Conservation (phyloP, 2,113 vertebrate species). For the Hydrolagus affinis region DNA sequence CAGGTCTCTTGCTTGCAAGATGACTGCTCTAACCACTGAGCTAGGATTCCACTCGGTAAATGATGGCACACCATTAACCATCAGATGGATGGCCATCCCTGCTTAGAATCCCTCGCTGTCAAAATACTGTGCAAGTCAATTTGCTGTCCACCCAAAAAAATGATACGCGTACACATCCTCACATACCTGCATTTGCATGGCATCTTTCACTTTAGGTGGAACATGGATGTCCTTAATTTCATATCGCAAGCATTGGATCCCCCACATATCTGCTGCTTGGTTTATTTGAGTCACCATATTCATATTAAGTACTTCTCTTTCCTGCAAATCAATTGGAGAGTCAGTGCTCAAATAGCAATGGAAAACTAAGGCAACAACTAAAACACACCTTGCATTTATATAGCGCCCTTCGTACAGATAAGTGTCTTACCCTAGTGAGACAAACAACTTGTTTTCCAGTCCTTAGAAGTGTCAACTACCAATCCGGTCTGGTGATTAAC, state of each 20-base stretch:
- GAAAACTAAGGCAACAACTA: background rate
- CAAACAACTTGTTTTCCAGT: too few species aligned
- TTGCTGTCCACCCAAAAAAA: background rate
- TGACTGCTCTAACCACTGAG: too few species aligned
- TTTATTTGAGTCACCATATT: conserved; percentile 91
- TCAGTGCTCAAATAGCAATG: background rate
- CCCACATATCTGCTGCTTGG: conserved; percentile 88
- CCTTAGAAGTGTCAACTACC: too few species aligned
- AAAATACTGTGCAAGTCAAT: background rate
- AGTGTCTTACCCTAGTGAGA: too few species aligned
- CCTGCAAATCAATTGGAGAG: conserved; percentile 52
- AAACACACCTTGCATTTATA: background rate
- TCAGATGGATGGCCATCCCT: background rate
- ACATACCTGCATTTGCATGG: conserved; percentile 96
- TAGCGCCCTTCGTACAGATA: background rate
- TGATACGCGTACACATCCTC: too few species aligned
- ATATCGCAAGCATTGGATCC: conserved; percentile 86
- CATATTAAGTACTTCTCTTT: conserved; percentile 80
- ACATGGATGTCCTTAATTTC: conserved; percentile 97
- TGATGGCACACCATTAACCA: background rate
- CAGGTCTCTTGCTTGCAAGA: too few species aligned
- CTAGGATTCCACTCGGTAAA: background rate
- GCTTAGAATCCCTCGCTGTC: background rate
- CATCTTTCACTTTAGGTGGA: conserved; percentile 87
- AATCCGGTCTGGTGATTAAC: background rate